These are phyloP conservation scores for Drosophila paramelanica DNA, from an alignment of 2,888 invertebrate genomes.

Conservation along the genomic window DNA sequence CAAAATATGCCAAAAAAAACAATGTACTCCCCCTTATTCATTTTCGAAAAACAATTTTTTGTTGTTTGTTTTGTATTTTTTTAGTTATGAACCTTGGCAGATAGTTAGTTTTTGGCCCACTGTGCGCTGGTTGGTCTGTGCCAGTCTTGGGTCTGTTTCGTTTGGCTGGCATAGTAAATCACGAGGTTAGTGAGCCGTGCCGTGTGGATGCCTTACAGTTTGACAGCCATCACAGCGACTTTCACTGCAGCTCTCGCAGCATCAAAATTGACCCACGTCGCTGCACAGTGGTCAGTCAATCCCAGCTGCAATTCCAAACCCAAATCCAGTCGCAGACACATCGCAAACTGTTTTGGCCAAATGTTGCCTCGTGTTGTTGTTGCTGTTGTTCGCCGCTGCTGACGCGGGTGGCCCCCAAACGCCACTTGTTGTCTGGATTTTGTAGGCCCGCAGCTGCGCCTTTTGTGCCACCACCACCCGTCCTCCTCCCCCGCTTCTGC, in stretches of 20 bases:
- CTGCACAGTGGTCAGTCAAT: constrained; percentile 24
- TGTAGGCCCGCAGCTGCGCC: constrained; percentile 58
- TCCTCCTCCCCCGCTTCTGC: background rate
- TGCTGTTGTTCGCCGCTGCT: constrained; percentile 12
- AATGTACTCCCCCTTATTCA: too few species aligned
- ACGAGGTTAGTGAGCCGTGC: constrained; percentile 73
- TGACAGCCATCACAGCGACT: constrained; percentile 56
- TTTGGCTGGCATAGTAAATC: constrained; percentile 55
- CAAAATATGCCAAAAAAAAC: too few species aligned
- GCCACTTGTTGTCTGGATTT: constrained; percentile 37
- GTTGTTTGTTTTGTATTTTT: too few species aligned
- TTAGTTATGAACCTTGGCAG: too few species aligned
- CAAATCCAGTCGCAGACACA: constrained; percentile 34
- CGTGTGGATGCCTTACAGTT: constrained; percentile 46
- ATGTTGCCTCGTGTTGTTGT: constrained; percentile 50
- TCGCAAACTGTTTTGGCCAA: constrained; percentile 50
- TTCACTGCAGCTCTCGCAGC: constrained; percentile 53
- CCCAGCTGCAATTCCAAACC: background rate
- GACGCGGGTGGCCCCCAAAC: constrained; percentile 51
- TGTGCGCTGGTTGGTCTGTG: constrained; percentile 49
- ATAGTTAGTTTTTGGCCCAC: too few species aligned
- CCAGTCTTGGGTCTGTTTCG: constrained; percentile 13
- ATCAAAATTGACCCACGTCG: constrained; percentile 24
- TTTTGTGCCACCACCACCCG: constrained; percentile 28
- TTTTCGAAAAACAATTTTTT: too few species aligned